phyloP scores from a whole-genome alignment of 2,797 vertebrate species.

The Cossypha polioptera region DNA sequence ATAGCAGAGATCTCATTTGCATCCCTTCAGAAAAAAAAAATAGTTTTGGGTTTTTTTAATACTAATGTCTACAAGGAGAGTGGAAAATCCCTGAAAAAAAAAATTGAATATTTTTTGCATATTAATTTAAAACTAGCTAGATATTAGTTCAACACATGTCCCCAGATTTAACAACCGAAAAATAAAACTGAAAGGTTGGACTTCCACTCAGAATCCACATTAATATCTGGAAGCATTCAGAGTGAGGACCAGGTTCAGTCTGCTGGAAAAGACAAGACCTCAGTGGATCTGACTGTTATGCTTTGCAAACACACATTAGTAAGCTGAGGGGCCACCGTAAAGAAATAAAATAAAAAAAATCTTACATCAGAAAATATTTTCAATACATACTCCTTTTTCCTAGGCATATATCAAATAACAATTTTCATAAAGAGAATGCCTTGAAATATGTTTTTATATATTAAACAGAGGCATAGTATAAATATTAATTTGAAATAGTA shows the following conservation, averaged over 20 bases:
- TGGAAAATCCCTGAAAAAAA: background rate
- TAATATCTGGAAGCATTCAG: background rate
- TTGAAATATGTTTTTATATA: background rate
- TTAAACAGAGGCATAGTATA: background rate
- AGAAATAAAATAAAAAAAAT: background rate
- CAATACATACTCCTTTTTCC: background rate
- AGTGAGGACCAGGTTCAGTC: background rate
- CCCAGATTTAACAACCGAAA: background rate
- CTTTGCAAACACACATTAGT: background rate
- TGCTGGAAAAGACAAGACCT: background rate
- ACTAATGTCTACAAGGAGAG: background rate
- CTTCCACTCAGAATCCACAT: background rate
- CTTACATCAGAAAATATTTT: background rate
- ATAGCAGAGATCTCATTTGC: background rate
- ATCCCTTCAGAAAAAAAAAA: background rate
- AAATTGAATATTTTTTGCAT: background rate
- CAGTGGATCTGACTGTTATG: background rate
- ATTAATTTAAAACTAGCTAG: background rate
- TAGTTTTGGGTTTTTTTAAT: background rate
- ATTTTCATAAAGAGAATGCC: background rate
- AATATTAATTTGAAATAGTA: background rate
- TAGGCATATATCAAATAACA: background rate
- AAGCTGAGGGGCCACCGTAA: fast-evolving
- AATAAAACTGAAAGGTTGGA: background rate
- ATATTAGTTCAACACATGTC: background rate